These are phyloP conservation scores for Carduelis carduelis DNA, from an alignment of 2,797 vertebrate genomes.

Conservation along the genomic window DNA sequence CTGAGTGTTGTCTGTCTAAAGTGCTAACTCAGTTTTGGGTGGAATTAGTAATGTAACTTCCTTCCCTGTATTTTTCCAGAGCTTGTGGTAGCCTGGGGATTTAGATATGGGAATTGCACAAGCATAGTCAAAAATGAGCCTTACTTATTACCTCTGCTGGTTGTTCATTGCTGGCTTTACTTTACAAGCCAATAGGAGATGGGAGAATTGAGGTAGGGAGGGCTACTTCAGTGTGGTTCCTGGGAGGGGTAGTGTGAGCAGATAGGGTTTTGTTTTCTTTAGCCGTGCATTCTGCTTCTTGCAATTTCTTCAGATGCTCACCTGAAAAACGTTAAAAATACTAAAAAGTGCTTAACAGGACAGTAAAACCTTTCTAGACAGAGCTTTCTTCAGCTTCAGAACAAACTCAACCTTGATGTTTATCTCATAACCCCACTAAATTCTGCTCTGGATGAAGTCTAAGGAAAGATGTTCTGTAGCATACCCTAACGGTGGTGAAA, in stretches of 20 bases:
- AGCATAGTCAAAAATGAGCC: not conserved
- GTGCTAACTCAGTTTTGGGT: conserved; percentile 50
- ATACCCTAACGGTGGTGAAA: not conserved
- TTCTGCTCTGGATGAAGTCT: not conserved
- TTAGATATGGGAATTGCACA: conserved; percentile 52
- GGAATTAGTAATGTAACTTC: conserved; percentile 61
- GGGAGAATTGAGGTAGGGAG: not conserved
- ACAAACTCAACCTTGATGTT: not conserved
- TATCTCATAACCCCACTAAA: not conserved
- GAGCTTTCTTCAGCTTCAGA: not conserved
- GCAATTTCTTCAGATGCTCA: not conserved
- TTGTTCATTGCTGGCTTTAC: not conserved
- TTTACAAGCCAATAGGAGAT: not conserved
- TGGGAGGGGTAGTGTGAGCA: not conserved
- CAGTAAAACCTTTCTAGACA: not conserved
- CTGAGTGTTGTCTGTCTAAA: conserved; percentile 40
- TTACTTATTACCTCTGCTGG: not conserved
- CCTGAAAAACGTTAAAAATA: not conserved
- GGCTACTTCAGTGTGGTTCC: not conserved
- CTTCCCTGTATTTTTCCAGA: conserved; percentile 61
- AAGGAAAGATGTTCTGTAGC: not conserved
- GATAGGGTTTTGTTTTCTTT: not conserved
- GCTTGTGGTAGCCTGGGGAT: conserved; percentile 40
- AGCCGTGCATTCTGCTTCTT: not conserved
- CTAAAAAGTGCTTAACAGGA: not conserved